These are phyloP conservation scores for Sebastes iracundus DNA, from an alignment of 2,797 vertebrate species.

Conservation along the genomic window DNA sequence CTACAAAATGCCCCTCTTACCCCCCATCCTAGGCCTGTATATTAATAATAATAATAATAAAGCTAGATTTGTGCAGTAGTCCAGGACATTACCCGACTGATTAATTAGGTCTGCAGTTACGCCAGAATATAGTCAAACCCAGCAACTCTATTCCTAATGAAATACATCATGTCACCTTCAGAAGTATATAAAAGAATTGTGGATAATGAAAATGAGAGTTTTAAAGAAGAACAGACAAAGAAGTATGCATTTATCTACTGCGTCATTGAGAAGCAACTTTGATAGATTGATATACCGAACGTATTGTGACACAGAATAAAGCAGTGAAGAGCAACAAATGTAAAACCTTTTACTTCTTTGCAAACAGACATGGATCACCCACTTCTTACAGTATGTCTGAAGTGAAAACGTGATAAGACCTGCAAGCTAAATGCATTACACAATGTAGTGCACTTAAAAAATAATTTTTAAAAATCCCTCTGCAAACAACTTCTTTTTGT, in stretches of 20 bases:
- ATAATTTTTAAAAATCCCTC: not conserved
- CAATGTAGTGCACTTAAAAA: not conserved
- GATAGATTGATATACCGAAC: not conserved
- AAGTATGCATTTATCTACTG: accelerated
- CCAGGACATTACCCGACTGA: not conserved
- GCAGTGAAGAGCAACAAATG: not conserved
- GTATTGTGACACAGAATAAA: too few species aligned
- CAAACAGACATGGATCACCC: not conserved
- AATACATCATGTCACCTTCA: not conserved
- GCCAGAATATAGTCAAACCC: not conserved
- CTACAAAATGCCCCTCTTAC: too few species aligned
- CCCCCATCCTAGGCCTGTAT: too few species aligned
- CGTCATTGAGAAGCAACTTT: not conserved
- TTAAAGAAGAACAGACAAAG: not conserved
- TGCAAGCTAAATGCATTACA: not conserved
- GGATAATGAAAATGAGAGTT: not conserved
- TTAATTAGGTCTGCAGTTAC: not conserved
- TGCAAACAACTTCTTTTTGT: not conserved
- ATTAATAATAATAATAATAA: too few species aligned
- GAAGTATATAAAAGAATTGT: not conserved
- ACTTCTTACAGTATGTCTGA: not conserved
- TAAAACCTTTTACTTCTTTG: not conserved
- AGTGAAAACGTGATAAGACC: not conserved
- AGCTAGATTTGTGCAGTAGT: not conserved
- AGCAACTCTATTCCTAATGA: not conserved